A percentile compares a stretch with the other conserved stretches of the same genome.
These are phyloP conservation scores for Oreochromis spilurus DNA, from an alignment of 2,113 vertebrate genomes.

Conservation along the genomic window DNA sequence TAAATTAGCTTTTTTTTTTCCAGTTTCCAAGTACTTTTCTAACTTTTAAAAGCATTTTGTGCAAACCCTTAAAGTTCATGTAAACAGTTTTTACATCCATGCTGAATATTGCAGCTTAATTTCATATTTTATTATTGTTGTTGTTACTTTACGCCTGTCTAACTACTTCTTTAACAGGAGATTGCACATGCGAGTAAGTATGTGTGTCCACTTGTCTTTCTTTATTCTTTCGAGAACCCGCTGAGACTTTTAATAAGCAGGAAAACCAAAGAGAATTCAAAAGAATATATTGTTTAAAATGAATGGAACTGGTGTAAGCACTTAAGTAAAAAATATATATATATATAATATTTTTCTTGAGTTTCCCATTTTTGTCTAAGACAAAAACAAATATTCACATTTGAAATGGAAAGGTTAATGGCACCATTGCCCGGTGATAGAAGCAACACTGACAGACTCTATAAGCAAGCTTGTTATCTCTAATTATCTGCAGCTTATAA, in stretches of 20 bases:
- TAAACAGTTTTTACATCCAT: neutral
- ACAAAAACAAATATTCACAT: constrained; percentile 32
- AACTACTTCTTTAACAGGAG: neutral
- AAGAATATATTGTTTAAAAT: neutral
- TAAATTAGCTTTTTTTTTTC: neutral
- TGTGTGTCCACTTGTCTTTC: neutral
- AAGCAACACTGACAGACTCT: constrained; percentile 11
- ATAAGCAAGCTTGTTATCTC: constrained; percentile 42
- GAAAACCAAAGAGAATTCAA: neutral
- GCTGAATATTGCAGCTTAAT: neutral
- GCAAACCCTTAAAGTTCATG: neutral
- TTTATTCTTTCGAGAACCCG: neutral
- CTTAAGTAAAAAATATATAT: neutral
- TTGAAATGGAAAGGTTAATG: constrained; percentile 22
- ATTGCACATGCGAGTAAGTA: neutral
- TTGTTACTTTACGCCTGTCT: neutral
- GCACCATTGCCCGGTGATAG: neutral
- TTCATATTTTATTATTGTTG: neutral
- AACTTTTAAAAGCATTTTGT: neutral
- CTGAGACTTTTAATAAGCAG: neutral
- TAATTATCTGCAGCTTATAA: constrained; percentile 51
- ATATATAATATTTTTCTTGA: neutral
- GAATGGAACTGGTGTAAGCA: neutral
- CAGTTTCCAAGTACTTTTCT: neutral
- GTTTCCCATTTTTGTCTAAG: neutral